Percentiles rank a stretch among this genome's conserved stretches.
Conservation (phyloP, 2,797 vertebrate species). For the Atherinosoma microstoma region DNA sequence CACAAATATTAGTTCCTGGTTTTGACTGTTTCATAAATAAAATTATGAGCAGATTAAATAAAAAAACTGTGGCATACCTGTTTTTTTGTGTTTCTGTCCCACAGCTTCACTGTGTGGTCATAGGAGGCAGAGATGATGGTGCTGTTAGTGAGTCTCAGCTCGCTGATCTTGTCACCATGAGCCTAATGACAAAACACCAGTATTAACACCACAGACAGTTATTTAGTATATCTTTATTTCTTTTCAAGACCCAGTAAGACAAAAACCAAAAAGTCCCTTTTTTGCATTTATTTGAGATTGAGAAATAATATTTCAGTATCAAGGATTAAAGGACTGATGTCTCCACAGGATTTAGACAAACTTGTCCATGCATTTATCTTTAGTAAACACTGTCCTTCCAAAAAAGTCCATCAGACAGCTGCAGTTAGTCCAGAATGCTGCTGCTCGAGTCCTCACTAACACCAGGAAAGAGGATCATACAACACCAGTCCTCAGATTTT, state of each 20-base stretch:
- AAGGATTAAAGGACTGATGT: too few relatives aligned
- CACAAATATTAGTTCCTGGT: background rate
- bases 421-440: too few relatives aligned
- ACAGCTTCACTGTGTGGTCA: constrained; percentile 89
- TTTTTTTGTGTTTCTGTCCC: constrained; percentile 86
- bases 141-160: constrained; percentile 78
- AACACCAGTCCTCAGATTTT: too few relatives aligned
- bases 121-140: constrained; percentile 86
- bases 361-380: too few relatives aligned
- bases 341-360: too few relatives aligned
- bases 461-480: too few relatives aligned
- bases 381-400: too few relatives aligned
- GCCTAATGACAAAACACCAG: constrained; percentile 70
- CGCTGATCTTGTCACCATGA: constrained; percentile 84
- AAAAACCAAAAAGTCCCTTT: background rate
- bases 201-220: background rate
- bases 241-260: background rate
- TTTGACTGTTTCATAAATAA: background rate
- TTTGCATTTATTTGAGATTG: background rate
- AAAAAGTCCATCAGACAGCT: too few relatives aligned
- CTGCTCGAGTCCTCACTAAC: too few relatives aligned
- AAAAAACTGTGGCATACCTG: constrained; percentile 74
- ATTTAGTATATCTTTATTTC: background rate
- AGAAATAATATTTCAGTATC: too few relatives aligned
- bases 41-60: background rate